phyloP scores from a whole-genome alignment of 1,140 invertebrate species.

The Linepithema humile region DNA sequence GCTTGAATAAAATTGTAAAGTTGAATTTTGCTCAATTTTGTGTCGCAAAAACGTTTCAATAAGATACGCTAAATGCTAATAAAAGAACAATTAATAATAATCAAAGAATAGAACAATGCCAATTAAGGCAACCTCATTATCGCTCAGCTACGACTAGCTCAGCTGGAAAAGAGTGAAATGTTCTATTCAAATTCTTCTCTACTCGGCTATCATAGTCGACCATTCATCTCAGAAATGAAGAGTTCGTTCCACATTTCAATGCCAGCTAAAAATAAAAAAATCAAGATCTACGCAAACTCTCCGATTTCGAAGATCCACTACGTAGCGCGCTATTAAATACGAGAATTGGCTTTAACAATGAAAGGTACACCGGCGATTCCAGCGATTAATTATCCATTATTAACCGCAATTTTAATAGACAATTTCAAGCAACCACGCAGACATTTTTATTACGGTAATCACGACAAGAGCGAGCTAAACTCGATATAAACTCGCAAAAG shows the following conservation, averaged over 20 bases:
- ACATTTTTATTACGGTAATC: conserved; percentile 4
- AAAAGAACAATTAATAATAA: background rate
- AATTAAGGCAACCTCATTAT: conserved; percentile 21
- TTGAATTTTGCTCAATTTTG: background rate
- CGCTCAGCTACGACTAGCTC: background rate
- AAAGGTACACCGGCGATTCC: background rate
- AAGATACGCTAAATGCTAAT: background rate
- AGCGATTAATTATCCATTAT: background rate
- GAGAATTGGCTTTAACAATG: background rate
- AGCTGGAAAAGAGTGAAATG: background rate
- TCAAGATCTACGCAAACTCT: background rate
- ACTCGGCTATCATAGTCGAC: background rate
- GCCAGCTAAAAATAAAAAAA: background rate
- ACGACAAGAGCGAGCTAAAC: background rate
- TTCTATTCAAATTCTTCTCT: conserved; percentile 5
- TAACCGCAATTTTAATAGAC: background rate
- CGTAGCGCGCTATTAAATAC: background rate
- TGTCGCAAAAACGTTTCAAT: background rate
- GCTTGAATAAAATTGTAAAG: background rate
- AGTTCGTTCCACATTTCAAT: background rate
- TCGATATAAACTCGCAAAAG: conserved; percentile 1
- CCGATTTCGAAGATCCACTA: background rate
- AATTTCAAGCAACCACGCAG: background rate
- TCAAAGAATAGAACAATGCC: background rate
- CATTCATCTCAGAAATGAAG: background rate